Conservation (phyloP, 2,797 vertebrate species). For the Cossypha caffra region DNA sequence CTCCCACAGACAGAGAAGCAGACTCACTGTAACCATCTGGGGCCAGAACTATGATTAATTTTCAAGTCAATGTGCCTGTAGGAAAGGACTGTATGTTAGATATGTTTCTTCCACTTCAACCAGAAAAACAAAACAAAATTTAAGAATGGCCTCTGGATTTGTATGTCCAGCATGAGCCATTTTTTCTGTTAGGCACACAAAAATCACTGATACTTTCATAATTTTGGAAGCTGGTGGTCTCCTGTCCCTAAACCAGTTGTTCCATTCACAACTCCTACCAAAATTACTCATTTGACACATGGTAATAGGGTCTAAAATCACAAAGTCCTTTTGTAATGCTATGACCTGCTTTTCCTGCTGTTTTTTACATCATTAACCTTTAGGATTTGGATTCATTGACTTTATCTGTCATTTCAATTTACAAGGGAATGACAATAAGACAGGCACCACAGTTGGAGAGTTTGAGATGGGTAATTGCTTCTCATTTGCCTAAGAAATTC, state of each 20-base stretch:
- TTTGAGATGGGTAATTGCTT: background rate
- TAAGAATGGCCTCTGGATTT: background rate
- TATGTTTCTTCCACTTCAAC: background rate
- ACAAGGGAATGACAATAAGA: background rate
- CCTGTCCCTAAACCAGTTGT: background rate
- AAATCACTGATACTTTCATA: background rate
- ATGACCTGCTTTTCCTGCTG: background rate
- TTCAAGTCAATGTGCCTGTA: background rate
- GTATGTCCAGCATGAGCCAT: background rate
- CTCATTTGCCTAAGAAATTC: background rate
- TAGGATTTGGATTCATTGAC: background rate
- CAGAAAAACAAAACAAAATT: background rate
- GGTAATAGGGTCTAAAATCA: background rate
- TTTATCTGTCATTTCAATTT: background rate
- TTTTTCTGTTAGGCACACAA: background rate
- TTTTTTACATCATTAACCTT: background rate
- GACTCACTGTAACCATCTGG: slow-evolving; percentile 29
- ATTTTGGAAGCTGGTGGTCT: background rate
- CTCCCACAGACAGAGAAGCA: slow-evolving; percentile 30
- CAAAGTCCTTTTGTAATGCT: background rate
- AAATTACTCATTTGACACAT: background rate
- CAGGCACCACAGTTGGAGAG: background rate
- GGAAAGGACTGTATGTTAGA: background rate
- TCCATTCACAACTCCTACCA: background rate
- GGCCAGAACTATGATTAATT: slow-evolving; percentile 39